Base-by-base conservation (phyloP, 2,113 vertebrate species). In the Gnathonemus echidnorhynchus region DNA sequence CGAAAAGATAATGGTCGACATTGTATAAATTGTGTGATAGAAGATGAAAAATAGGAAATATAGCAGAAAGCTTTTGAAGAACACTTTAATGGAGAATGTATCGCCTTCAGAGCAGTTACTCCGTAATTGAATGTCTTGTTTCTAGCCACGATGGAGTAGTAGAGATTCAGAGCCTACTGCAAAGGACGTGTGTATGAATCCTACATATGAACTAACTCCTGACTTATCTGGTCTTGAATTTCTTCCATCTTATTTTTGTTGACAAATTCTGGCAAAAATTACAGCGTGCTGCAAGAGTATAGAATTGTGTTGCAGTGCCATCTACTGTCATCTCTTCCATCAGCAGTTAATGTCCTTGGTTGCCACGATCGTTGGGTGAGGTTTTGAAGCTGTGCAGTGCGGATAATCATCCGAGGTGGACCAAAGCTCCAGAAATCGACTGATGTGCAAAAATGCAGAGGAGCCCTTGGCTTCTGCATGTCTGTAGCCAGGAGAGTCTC, bases 271-370 rank as follows among this genome's bases (percentile, higher is more conserved):
- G 19, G 21, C 45, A 85, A 11, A 21, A 46, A 80, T 39, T 42
- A 88, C 11, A 74, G n/a, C 24, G 31, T n/a, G 48, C 27, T 50
- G 27, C 42, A 53, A 42, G 0, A 77, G 27, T 77, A 83, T 39
- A 89, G 24, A 49, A n/a, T 42, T 80, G 49, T 89, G 88, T 31
- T 80, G 31, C 49, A 31, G 88, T 46, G 88, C 70, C 88, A 80
- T 49, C 88, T 89, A 89, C 62, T 89, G 88, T 70, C 31, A 48
- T 39, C 0, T 13, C 45, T 62, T 15, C 17, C 21, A 8, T 13
- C 15, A 66, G 56, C 19, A 62, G 45, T 70, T 39, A 80, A 31
- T 35, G 39, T 48, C 10, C 39, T 48, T 46, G 83, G 83, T n/a
- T 85, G 6, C 39, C 31, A 11, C 83, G 19, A 24, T 85, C 45